Evolutionary conservation across 1,140 invertebrate genomes (phyloP).

Genomic region (Atta colombica): DNA sequence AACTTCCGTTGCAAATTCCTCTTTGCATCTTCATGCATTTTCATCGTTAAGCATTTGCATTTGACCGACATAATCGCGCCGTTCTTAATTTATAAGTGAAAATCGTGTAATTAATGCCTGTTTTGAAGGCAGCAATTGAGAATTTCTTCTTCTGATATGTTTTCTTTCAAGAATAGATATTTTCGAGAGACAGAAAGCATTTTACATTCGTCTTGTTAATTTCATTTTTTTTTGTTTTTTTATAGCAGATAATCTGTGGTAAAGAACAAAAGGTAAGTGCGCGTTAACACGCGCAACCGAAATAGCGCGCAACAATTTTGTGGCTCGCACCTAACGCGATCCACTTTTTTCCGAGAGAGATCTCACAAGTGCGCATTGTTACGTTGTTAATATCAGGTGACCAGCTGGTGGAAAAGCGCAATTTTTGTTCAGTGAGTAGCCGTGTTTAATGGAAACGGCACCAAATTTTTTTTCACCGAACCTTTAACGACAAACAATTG

Average conservation of each 20-base stretch:
- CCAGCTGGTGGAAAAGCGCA: slow-evolving; percentile 72
- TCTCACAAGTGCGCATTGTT: slow-evolving; percentile 60
- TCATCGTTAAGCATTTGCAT: slow-evolving; percentile 57
- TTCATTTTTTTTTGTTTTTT: background rate
- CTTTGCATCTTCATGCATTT: slow-evolving; percentile 58
- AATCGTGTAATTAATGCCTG: slow-evolving; percentile 19
- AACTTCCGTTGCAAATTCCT: background rate
- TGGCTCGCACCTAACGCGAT: slow-evolving; percentile 32
- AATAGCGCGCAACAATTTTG: slow-evolving; percentile 69
- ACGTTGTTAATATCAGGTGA: slow-evolving; percentile 69
- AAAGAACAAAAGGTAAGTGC: background rate
- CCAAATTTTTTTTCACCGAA: slow-evolving; percentile 55
- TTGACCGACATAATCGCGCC: slow-evolving; percentile 39
- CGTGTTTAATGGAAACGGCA: slow-evolving; percentile 68
- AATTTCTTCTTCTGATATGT: background rate
- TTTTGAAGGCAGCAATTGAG: slow-evolving; percentile 12
- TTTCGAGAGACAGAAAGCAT: background rate
- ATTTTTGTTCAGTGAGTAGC: slow-evolving; percentile 70
- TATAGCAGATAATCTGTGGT: background rate
- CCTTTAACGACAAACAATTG: slow-evolving; percentile 65
- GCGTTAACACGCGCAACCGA: slow-evolving; percentile 47
- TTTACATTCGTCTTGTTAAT: background rate
- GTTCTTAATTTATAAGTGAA: slow-evolving; percentile 50
- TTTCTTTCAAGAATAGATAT: background rate
- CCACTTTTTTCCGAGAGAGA: slow-evolving; percentile 42